phyloP scores from a whole-genome alignment of 2,888 invertebrate genomes.

The Drosophila differens region DNA sequence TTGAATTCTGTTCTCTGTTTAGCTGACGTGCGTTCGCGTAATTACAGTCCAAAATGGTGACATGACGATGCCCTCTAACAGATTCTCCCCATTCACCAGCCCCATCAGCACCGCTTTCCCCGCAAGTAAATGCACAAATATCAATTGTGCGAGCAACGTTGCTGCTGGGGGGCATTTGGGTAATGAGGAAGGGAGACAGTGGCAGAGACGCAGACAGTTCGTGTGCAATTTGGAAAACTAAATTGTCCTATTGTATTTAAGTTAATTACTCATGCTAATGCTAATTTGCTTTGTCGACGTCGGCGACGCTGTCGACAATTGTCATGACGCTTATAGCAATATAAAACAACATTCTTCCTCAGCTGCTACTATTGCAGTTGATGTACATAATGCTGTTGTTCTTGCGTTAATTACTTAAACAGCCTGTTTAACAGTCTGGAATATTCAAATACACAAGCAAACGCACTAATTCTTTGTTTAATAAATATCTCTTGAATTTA shows the following conservation, averaged over 20 bases:
- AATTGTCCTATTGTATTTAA: conserved; percentile 81
- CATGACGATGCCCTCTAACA: conserved; percentile 26
- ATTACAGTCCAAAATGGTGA: conserved; percentile 70
- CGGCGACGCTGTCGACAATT: conserved; percentile 59
- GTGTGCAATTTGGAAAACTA: conserved; percentile 75
- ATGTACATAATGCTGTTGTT: conserved; percentile 10
- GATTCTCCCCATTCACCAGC: neutral
- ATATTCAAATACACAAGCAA: neutral
- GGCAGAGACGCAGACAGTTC: conserved; percentile 31
- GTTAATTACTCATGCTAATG: conserved; percentile 80
- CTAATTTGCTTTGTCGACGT: conserved; percentile 64
- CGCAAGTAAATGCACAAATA: conserved; percentile 61
- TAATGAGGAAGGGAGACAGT: conserved; percentile 9
- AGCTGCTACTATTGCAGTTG: conserved; percentile 9
- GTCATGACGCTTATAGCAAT: conserved; percentile 38
- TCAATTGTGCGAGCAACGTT: conserved; percentile 61
- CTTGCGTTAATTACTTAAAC: conserved; percentile 25
- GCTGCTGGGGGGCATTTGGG: conserved; percentile 3
- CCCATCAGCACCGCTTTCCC: neutral
- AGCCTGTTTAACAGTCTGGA: neutral
- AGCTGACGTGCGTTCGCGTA: conserved; percentile 69
- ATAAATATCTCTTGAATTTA: neutral
- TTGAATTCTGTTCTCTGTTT: conserved; percentile 38
- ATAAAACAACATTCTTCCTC: conserved; percentile 14
- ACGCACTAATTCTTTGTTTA: neutral